Evolutionary conservation across 2,888 invertebrate genomes (phyloP).

Genomic region (Heteromurus nitidus): DNA sequence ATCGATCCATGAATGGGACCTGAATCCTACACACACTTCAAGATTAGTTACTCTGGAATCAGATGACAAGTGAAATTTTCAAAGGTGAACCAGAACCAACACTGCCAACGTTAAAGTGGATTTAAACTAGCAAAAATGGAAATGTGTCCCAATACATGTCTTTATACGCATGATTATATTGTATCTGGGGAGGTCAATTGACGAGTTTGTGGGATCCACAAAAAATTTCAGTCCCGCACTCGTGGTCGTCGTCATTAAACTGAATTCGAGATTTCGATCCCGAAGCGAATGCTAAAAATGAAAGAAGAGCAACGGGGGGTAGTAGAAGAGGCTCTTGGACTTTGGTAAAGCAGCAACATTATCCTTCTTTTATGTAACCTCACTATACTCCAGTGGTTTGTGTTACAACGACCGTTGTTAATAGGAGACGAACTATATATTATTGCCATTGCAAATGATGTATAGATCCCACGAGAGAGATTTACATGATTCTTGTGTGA

Average conservation of each 20-base stretch:
- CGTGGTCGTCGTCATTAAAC: neutral
- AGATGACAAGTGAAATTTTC: constrained; percentile 5
- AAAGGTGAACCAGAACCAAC: too few species aligned
- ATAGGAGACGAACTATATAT: neutral
- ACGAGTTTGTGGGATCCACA: constrained; percentile 52
- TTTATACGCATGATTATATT: too few species aligned
- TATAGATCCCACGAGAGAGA: constrained; percentile 58
- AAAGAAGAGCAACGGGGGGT: constrained; percentile 42
- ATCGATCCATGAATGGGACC: neutral
- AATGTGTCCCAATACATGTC: too few species aligned
- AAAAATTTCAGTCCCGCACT: constrained; percentile 37
- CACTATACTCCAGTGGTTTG: constrained; percentile 38
- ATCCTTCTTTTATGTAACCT: constrained; percentile 1
- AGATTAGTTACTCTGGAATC: too few species aligned
- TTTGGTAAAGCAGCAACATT: constrained; percentile 29
- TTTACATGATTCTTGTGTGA: constrained; percentile 56
- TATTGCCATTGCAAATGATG: constrained; percentile 2
- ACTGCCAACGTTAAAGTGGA: too few species aligned
- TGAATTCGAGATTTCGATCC: constrained; percentile 24
- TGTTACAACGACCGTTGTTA: constrained; percentile 12
- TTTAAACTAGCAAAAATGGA: too few species aligned
- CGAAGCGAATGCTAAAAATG: constrained; percentile 19
- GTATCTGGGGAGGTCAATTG: too few species aligned
- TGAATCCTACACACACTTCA: too few species aligned
- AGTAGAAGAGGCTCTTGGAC: neutral